These are phyloP conservation scores for Capreolus pygargus DNA, from an alignment of 2,113 vertebrate genomes.

Conservation along the genomic window DNA sequence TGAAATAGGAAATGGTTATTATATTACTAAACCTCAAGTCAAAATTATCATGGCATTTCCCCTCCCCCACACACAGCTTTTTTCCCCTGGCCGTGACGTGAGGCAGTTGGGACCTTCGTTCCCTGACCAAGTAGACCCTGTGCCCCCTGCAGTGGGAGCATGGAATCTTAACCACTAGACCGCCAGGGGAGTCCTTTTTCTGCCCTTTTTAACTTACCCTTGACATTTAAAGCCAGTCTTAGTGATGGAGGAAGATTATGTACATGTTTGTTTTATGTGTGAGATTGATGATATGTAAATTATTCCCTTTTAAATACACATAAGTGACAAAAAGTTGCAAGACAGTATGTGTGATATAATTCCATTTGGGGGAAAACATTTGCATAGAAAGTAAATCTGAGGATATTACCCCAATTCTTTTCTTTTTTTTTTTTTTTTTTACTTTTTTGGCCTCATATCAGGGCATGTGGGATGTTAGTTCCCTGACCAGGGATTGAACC, in stretches of 20 bases:
- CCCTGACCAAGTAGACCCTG: neutral
- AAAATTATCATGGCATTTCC: neutral
- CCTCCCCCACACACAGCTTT: neutral
- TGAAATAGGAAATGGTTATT: neutral
- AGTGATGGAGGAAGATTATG: neutral
- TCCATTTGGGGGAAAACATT: neutral
- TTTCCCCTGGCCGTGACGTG: neutral
- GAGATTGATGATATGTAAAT: neutral
- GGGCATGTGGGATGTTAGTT: too few relatives aligned
- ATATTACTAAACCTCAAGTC: neutral
- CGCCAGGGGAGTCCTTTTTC: neutral
- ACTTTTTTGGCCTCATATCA: too few relatives aligned
- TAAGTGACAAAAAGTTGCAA: neutral
- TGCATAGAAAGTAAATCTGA: neutral
- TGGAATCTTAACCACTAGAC: neutral
- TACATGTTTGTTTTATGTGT: constrained; percentile 1
- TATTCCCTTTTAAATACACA: neutral
- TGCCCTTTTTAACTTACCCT: neutral
- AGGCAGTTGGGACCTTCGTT: neutral
- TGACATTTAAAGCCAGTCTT: neutral
- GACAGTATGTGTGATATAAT: neutral
- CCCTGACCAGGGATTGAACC: too few relatives aligned
- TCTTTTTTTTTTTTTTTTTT: too few relatives aligned
- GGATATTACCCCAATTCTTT: neutral
- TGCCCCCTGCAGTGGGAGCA: neutral